phyloP scores from a whole-genome alignment of 2,113 vertebrate genomes.

The Gallinago media region DNA sequence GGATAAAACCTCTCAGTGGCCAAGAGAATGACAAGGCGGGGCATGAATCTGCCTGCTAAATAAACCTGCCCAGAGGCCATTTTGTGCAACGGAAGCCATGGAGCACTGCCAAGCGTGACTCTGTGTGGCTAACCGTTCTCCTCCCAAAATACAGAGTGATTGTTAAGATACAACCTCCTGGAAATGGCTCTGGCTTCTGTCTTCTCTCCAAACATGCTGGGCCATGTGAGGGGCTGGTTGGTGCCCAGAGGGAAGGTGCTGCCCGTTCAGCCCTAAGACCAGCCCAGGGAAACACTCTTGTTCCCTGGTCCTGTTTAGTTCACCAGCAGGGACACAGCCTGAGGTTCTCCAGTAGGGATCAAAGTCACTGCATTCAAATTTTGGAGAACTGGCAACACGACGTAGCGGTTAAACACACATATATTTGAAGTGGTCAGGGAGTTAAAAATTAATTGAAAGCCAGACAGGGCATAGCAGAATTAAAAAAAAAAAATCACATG shows the following conservation, averaged over 20 bases:
- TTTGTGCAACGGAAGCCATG: neutral
- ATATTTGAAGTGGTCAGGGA: neutral
- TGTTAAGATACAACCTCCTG: neutral
- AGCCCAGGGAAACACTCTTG: fast-evolving
- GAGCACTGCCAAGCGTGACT: neutral
- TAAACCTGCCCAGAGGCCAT: neutral
- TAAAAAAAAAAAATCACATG: neutral
- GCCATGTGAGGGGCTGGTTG: neutral
- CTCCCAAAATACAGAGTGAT: neutral
- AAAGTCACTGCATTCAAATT: neutral
- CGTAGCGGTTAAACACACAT: neutral
- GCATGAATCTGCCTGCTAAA: neutral
- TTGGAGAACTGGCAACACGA: neutral
- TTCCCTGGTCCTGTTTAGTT: neutral
- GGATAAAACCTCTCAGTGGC: neutral
- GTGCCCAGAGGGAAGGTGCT: neutral
- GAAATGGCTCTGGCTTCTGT: neutral
- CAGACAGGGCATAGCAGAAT: neutral
- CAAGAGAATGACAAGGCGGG: neutral
- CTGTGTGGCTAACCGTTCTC: neutral
- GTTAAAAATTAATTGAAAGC: slow-evolving; percentile 4
- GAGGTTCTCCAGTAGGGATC: neutral
- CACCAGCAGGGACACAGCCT: neutral
- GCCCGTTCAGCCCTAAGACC: fast-evolving
- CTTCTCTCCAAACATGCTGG: fast-evolving